Evolutionary conservation across 37 sponge, comb jelly and placozoan species (phyloP).

Genomic region (Axinella damicornis): DNA sequence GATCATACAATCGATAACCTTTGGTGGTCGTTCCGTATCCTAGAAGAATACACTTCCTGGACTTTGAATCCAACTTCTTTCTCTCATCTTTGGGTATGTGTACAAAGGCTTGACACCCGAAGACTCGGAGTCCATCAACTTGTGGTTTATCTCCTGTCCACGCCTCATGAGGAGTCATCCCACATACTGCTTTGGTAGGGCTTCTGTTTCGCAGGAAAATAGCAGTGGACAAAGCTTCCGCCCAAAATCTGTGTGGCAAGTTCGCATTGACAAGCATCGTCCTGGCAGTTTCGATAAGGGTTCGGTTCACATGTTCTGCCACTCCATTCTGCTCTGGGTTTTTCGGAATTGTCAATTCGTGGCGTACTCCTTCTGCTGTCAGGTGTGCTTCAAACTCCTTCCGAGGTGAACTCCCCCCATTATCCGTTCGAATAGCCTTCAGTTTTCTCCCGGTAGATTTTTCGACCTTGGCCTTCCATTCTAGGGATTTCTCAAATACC

Average conservation of each 20-base stretch:
- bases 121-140: conserved; percentile 52
- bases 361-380: conserved; percentile 64
- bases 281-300: conserved; percentile 66
- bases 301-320: conserved; percentile 73
- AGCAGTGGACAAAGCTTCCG: conserved; percentile 75
- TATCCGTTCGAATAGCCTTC: conserved; percentile 64
- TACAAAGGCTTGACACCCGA: conserved; percentile 52
- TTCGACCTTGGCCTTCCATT: conserved; percentile 78
- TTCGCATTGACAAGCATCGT: conserved; percentile 75
- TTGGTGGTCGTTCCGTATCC: conserved; percentile 52
- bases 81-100: conserved; percentile 60
- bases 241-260: conserved; percentile 75
- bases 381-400: conserved; percentile 51
- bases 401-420: conserved; percentile 68
- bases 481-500: conserved; percentile 55
- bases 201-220: conserved; percentile 68
- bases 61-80: conserved; percentile 52
- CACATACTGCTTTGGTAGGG: conserved; percentile 54
- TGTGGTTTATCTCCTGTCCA: conserved; percentile 47
- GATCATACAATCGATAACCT: conserved; percentile 57
- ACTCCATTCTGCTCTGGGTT: conserved; percentile 81
- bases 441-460: conserved; percentile 40
- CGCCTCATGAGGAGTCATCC: conserved; percentile 66
- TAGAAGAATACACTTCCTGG: conserved; percentile 60
- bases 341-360: conserved; percentile 70